Base-by-base conservation (phyloP, 2,113 vertebrate genomes). In the Sinocyclocheilus anshuiensis region DNA sequence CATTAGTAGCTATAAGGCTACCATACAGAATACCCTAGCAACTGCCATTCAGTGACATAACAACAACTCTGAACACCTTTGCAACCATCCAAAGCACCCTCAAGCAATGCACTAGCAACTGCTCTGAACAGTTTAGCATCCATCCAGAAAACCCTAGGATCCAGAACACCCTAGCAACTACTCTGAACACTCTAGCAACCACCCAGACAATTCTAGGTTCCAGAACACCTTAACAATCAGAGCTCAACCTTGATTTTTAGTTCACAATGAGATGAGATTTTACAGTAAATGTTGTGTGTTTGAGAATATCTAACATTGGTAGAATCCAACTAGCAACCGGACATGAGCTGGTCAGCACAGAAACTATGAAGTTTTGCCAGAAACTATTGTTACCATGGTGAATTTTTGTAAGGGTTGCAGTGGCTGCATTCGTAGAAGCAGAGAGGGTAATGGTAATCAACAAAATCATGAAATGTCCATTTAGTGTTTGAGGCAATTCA, bases 351-450 rank as follows among this genome's bases (percentile, higher is more conserved):
- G 36, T 78, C 48, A 36, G 53, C 11, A 10, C 53, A 22, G 50
- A 4, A 78, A 77, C 76, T 33, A 59, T 61, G 33, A 39, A 16
- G 36, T 80, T 80, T 42, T 80, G 33, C 69, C 69, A 42, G 69
- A 72, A 61, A 7, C 33, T 61, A n/a, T 80, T 36, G 77, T 61
- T 79, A 61, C 77, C 33, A 63, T 80, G 77, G 77, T 42, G 77
- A 80, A 63, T 42, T 63, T 80, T 16, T 80, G 33, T 61, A 61
- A 63, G 12, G 33, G 55, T 24, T 63, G 33, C 33, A 16, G 20
- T 39, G 33, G 36, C 77, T 80, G 55, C 57, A 61, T 80, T 13
- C 8, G 6, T 42, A 20, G 77, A 63, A 61, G 12, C 22, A 80
- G 22, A 79, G 20, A 42, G 29, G 29, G 29, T 20, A 61, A 15